Conservation (phyloP, 2,113 vertebrate genomes). For the Callipepla californica region DNA sequence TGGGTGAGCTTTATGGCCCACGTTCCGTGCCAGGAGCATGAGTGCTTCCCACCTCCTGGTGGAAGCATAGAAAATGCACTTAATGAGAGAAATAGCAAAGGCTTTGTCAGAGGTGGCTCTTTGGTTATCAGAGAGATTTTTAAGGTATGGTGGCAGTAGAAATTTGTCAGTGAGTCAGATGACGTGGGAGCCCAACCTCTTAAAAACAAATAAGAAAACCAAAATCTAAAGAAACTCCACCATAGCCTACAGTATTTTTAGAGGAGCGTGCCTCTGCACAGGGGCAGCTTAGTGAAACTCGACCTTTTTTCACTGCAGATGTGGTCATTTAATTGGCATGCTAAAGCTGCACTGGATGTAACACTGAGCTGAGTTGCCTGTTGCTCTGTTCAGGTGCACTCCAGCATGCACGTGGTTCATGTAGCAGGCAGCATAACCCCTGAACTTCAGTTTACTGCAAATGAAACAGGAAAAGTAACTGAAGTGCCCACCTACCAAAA, state of each 20-base stretch:
- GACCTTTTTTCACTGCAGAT: not conserved
- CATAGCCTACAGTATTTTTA: not conserved
- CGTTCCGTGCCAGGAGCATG: not conserved
- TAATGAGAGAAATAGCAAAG: slow-evolving; percentile 1
- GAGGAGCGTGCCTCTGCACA: not conserved
- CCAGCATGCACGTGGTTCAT: not conserved
- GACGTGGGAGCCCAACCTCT: not conserved
- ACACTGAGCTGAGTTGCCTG: not conserved
- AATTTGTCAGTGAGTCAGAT: not conserved
- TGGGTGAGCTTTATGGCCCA: not conserved
- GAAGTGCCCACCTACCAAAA: not conserved
- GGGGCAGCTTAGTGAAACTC: not conserved
- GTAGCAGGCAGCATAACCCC: not conserved
- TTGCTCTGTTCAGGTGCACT: not conserved
- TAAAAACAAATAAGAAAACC: not conserved
- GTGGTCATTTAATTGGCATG: not conserved
- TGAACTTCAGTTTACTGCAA: not conserved
- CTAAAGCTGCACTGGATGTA: not conserved
- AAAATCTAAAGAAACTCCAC: not conserved
- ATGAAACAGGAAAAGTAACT: not conserved
- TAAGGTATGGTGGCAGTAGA: not conserved
- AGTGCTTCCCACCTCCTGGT: not conserved
- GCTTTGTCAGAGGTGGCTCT: slow-evolving; percentile 22
- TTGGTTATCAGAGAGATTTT: not conserved
- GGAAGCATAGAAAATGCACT: not conserved